Base-by-base conservation (phyloP, 1,140 invertebrate genomes). In the Pseudomyrmex sp. region DNA sequence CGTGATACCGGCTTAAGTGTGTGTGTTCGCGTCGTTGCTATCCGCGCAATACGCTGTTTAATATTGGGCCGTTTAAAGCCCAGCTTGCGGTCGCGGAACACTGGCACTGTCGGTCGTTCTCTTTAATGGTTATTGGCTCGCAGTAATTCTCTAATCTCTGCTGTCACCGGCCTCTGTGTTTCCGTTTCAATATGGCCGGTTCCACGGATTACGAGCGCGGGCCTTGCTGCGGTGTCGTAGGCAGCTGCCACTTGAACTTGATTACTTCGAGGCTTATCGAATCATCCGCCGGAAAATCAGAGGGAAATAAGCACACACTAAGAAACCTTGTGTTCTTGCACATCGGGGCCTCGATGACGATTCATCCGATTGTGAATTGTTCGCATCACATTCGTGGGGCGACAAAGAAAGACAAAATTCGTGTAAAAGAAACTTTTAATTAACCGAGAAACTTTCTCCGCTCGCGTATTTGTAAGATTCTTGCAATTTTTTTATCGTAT, bases 121-220 rank as follows among this genome's bases (percentile, higher is more conserved):
- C 92, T 93, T 93, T 93, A 93, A 93, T 91, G 90, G 92, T 93
- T 93, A 93, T 93, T 93, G 92, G 91, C 88, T 90, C 75, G 86
- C 89, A 89, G 91, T 92, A 93, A 93, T 93, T 93, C 91, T 93
- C 91, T 93, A 93, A 93, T 93, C 92, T 92, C 90, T 90, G 89
- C 91, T 93, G 92, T 93, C 92, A 93, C 89, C 91, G 90, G 87
- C 89, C 88, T 91, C 88, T 92, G 89, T 91, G 92, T 92, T 93
- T 92, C 91, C 91, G 91, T 92, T 92, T 91, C 92, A 92, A 92
- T 93, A 93, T 91, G 89, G 89, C 87, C 85, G 89, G 89, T 89
- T 85, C 86, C 59, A 79, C 82, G 88, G 90, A 92, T 92, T 92
- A 92, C 87, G 87, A 90, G 90, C 90, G 89, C 56, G 77, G 69